Percentiles rank a stretch among this genome's conserved stretches.
Conservation (phyloP, 2,113 vertebrate genomes). For the Psophia crepitans region DNA sequence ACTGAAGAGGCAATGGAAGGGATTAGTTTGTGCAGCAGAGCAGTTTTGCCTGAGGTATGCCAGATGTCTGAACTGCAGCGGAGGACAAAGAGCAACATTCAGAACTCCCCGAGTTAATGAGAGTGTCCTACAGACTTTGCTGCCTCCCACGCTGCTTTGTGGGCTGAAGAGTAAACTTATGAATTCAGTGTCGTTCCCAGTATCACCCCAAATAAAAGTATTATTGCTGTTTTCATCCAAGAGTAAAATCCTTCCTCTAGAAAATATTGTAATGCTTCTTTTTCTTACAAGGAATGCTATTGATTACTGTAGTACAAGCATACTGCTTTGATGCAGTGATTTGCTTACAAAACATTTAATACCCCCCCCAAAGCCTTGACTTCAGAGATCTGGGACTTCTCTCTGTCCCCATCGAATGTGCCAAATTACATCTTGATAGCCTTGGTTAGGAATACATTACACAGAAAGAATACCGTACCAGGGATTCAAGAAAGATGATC, state of each 20-base stretch:
- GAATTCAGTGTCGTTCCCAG: background rate
- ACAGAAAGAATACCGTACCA: background rate
- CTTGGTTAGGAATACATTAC: background rate
- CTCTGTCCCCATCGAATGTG: background rate
- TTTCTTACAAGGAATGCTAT: background rate
- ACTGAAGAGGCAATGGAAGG: constrained; percentile 51
- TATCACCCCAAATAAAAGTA: background rate
- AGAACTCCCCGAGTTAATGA: background rate
- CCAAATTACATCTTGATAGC: background rate
- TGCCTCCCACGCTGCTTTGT: background rate
- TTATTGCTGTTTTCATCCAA: background rate
- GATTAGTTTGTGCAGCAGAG: constrained; percentile 30
- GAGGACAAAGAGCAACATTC: constrained; percentile 63
- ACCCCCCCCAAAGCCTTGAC: background rate
- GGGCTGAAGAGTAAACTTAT: background rate
- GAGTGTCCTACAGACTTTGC: background rate
- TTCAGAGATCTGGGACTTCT: background rate
- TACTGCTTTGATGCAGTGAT: background rate
- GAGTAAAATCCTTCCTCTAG: background rate
- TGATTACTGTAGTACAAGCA: background rate
- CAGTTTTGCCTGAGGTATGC: constrained; percentile 46
- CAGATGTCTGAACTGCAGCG: constrained; percentile 40
- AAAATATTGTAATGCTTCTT: background rate
- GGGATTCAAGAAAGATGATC: background rate
- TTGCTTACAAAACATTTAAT: background rate